phyloP scores from a whole-genome alignment of 1,140 invertebrate genomes.

The Temnothorax longispinosus region DNA sequence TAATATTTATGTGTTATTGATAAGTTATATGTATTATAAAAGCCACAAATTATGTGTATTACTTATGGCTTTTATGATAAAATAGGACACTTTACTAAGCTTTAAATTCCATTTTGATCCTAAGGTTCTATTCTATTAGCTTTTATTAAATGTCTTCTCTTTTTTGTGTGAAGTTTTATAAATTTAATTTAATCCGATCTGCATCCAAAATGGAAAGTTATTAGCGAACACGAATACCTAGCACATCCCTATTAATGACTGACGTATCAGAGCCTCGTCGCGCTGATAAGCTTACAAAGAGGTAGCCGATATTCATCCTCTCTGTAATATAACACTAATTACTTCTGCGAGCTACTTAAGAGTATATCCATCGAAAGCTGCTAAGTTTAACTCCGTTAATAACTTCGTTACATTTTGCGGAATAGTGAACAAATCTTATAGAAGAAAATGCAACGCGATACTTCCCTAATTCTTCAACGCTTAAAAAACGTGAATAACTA shows the following conservation, averaged over 20 bases:
- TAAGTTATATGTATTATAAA: not conserved
- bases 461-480: not conserved
- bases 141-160: not conserved
- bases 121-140: conserved; percentile 5
- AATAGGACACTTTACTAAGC: not conserved
- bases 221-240: conserved; percentile 2
- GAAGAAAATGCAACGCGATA: not conserved
- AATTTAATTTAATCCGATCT: not conserved
- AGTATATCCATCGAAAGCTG: conserved; percentile 19
- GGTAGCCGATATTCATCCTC: conserved; percentile 16
- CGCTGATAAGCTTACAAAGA: conserved; percentile 44
- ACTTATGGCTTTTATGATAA: not conserved
- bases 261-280: conserved; percentile 31
- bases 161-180: not conserved
- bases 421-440: not conserved
- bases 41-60: not conserved
- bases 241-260: conserved; percentile 24
- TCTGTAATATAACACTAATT: conserved; percentile 35
- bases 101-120: not conserved
- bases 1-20: not conserved
- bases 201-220: conserved; percentile 9
- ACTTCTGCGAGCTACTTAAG: conserved; percentile 16
- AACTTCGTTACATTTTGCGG: conserved; percentile 4
- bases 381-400: conserved; percentile 35
- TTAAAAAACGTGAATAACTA: not conserved